Evolutionary conservation across 1,140 invertebrate species (phyloP).

Genomic region (Lepidotrigona ventralis): DNA sequence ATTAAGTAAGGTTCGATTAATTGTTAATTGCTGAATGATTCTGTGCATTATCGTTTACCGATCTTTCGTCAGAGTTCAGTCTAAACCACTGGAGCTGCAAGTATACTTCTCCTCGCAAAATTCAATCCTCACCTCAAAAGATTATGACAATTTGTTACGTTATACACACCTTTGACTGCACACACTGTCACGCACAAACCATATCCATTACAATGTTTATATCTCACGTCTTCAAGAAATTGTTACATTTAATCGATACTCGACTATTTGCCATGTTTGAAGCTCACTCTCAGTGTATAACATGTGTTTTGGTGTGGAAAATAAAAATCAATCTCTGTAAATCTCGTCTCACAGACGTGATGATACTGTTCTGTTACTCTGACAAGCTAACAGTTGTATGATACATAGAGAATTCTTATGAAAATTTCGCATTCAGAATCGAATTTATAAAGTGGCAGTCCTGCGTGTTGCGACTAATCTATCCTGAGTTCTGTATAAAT

Average conservation of each 20-base stretch:
- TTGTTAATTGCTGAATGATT: background rate
- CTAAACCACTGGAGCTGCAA: background rate
- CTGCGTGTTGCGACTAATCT: background rate
- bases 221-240: constrained; percentile 5
- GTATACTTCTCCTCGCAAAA: constrained; percentile 14
- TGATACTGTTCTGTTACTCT: background rate
- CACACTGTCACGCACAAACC: constrained; percentile 53
- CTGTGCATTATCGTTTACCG: background rate
- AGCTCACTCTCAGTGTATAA: constrained; percentile 39
- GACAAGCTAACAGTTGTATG: constrained; percentile 1
- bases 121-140: constrained; percentile 6
- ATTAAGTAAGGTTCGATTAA: background rate
- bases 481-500: background rate
- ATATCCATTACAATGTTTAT: constrained; percentile 62
- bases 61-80: background rate
- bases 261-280: constrained; percentile 16
- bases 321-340: constrained; percentile 6
- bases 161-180: constrained; percentile 42
- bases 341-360: background rate
- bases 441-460: background rate
- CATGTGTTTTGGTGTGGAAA: constrained; percentile 24
- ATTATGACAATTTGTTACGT: constrained; percentile 7
- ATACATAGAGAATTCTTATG: constrained; percentile 25
- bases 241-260: constrained; percentile 27
- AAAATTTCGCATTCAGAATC: background rate